A percentile compares a stretch with the other conserved stretches of the same genome.
Evolutionary conservation across 2,888 invertebrate species (phyloP).

Genomic region (Leptothorax acervorum): DNA sequence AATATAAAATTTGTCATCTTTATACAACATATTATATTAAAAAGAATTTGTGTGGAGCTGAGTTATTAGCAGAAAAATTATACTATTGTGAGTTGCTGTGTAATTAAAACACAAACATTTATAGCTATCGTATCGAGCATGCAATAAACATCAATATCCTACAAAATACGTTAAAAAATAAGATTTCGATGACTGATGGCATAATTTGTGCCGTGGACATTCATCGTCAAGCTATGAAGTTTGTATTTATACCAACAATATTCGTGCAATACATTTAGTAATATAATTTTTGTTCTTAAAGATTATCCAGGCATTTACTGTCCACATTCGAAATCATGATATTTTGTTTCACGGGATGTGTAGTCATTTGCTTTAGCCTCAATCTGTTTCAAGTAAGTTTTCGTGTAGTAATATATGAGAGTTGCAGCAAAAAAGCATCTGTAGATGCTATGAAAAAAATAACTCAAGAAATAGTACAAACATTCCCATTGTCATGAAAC

Average conservation of each 20-base stretch:
- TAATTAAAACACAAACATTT: background rate
- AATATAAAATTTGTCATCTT: no score
- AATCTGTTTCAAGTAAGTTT: slow-evolving; percentile 6
- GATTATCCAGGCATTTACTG: background rate
- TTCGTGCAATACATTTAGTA: background rate
- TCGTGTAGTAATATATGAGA: background rate
- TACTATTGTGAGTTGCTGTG: no score
- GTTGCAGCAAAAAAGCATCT: no score
- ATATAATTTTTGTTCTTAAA: slow-evolving; percentile 7
- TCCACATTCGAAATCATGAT: background rate
- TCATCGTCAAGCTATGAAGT: slow-evolving; percentile 17
- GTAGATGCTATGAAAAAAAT: no score
- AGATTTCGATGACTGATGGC: background rate
- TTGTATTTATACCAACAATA: background rate
- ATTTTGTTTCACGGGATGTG: background rate
- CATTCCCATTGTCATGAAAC: no score
- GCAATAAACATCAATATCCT: background rate
- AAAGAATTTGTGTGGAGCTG: no score
- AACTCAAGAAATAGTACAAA: no score
- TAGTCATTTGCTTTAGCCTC: background rate
- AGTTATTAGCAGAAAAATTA: no score
- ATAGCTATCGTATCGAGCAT: slow-evolving; percentile 9
- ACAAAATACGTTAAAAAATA: background rate
- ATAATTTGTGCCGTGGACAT: background rate
- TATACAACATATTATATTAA: no score